Base-by-base conservation (phyloP, 2,888 invertebrate species). In the Epistrophe grossulariae region DNA sequence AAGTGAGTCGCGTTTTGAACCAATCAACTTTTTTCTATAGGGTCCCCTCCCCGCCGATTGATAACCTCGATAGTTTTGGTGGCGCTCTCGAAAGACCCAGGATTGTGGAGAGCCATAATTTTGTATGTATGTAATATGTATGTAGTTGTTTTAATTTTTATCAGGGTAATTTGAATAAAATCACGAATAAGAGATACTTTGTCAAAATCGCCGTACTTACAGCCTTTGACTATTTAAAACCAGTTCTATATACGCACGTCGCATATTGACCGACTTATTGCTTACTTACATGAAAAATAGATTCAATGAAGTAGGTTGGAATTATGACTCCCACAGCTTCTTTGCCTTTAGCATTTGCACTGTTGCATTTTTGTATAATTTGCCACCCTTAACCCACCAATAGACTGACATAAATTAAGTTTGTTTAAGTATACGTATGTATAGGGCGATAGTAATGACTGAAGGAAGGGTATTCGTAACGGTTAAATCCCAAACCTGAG, bases 401-500 rank as follows among this genome's bases (percentile, higher is more conserved):
- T 50, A 31, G 3, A 50, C 28, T 5, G 35, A 28, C 64, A 64
- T 35, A 13, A 48, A 35, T 17, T 31, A 6, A 31, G n/a, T 31
- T 43, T 66, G 45, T 45, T 11, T 24, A 57, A 35, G 31, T 45
- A n/a, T n/a, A n/a, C 28, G 40, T 38, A 68, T 24, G 24, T 24
- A 24, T 24, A 2, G 68, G 74, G 64, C 50, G 70, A 60, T 66
- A 59, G 35, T 17, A 66, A 77, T 40, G 64, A 40, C 60, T 66
- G 19, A 59, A 64, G 66, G 15, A 28, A 31, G 66, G 76, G 71
- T n/a, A n/a, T n/a, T 11, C 45, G 50, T 24, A 43, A 62, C n/a
- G 28, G 64, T 48, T 45, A 50, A 68, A 24, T 10, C 59, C 24
- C 59, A 76, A 45, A 66, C 64, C 64, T 60, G 38, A 80, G 64